These are phyloP conservation scores for Brachyhypopomus gauderio DNA, from an alignment of 2,113 vertebrate species.

Conservation along the genomic window DNA sequence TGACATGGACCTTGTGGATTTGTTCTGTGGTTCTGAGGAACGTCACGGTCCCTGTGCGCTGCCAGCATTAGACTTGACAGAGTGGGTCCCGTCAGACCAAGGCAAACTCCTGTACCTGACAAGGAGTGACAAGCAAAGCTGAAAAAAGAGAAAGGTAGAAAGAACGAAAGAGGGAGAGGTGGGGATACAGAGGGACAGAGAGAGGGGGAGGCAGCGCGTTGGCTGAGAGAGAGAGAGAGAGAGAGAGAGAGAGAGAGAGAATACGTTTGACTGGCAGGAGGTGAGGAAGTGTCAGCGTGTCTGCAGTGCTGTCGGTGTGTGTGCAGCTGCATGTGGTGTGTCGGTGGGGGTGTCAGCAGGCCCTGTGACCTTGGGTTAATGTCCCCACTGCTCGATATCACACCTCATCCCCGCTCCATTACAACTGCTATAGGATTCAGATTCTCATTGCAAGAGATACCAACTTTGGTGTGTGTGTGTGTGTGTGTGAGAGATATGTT, in stretches of 20 bases:
- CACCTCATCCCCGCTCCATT: conserved; percentile 32
- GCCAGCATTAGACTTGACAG: too few relatives aligned
- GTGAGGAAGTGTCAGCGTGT: conserved; percentile 40
- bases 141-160: neutral
- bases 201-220: neutral
- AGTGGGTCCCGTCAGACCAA: too few relatives aligned
- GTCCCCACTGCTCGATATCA: conserved; percentile 22
- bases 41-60: too few relatives aligned
- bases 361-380: conserved; percentile 63
- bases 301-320: conserved; percentile 48
- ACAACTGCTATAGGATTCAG: neutral
- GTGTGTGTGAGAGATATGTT: conserved; percentile 32
- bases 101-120: too few relatives aligned
- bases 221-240: conserved; percentile 1
- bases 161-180: neutral
- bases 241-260: conserved; percentile 1
- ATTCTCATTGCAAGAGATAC: conserved; percentile 19
- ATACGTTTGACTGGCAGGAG: conserved; percentile 42
- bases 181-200: neutral
- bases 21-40: too few relatives aligned
- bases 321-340: conserved; percentile 51
- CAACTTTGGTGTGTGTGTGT: neutral
- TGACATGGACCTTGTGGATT: too few relatives aligned
- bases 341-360: conserved; percentile 51
- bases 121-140: too few relatives aligned